These are phyloP conservation scores for Epinephelus lanceolatus DNA, from an alignment of 2,113 vertebrate genomes.

Conservation along the genomic window DNA sequence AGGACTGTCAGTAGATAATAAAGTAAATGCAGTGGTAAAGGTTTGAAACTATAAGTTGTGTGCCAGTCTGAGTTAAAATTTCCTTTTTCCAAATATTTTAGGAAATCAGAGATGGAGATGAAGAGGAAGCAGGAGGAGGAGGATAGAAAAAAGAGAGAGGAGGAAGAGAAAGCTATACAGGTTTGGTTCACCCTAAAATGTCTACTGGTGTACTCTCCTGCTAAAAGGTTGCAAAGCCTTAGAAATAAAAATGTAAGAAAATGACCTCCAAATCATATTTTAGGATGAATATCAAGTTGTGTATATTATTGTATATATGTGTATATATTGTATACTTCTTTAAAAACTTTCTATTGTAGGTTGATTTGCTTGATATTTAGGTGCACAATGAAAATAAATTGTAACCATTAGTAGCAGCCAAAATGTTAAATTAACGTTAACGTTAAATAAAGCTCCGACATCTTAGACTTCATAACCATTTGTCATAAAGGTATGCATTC, in stretches of 20 bases:
- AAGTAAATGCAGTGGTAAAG: background rate
- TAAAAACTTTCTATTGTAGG: background rate
- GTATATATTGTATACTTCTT: background rate
- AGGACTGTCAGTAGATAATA: background rate
- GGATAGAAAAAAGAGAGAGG: conserved; percentile 93
- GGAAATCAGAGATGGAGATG: conserved; percentile 96
- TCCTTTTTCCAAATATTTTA: conserved; percentile 63
- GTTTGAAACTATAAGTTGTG: background rate
- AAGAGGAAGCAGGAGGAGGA: conserved; percentile 98
- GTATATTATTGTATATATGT: background rate
- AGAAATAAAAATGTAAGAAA: background rate
- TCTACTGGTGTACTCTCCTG: background rate
- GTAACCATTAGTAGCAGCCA: too few relatives aligned
- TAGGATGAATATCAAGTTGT: background rate
- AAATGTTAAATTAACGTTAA: too few relatives aligned
- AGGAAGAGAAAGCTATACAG: conserved; percentile 94
- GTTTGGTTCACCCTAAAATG: conserved; percentile 71
- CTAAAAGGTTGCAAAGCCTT: background rate
- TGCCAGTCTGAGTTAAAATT: background rate
- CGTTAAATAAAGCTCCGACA: too few relatives aligned
- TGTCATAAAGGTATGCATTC: too few relatives aligned
- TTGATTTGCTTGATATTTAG: background rate
- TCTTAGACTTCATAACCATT: too few relatives aligned
- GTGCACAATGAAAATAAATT: background rate
- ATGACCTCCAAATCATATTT: background rate